Conservation (phyloP, 2,888 invertebrate species). For the Chromoteleia sp. region DNA sequence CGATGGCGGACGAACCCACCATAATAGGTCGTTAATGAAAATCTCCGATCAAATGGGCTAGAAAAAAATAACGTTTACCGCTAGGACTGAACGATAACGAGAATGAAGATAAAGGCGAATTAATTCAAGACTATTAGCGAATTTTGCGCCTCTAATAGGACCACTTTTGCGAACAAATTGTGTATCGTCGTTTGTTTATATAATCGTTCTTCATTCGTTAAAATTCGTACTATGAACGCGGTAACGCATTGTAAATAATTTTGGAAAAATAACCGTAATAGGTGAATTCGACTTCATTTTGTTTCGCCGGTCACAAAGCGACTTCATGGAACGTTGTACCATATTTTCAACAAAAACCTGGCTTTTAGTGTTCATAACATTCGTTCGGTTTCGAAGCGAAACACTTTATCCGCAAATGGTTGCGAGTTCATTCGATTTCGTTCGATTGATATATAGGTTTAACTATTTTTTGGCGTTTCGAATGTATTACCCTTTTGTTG, state of each 20-base stretch:
- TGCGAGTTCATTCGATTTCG: background rate
- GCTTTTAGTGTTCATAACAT: background rate
- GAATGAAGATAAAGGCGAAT: slow-evolving; percentile 5
- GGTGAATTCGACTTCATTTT: background rate
- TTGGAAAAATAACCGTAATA: background rate
- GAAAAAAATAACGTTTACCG: slow-evolving; percentile 32
- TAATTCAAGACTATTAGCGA: slow-evolving; percentile 30
- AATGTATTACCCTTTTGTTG: background rate
- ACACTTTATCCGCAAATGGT: background rate
- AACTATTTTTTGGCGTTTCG: background rate
- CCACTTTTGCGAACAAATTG: slow-evolving; percentile 5
- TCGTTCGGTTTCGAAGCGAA: background rate
- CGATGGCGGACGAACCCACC: slow-evolving; percentile 94
- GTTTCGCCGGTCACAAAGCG: background rate
- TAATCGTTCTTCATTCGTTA: slow-evolving; percentile 1
- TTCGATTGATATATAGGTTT: background rate
- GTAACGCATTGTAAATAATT: slow-evolving; percentile 22
- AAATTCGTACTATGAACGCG: background rate
- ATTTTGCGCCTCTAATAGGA: slow-evolving; percentile 10
- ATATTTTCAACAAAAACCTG: background rate
- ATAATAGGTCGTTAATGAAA: slow-evolving; percentile 86
- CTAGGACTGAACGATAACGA: slow-evolving; percentile 13
- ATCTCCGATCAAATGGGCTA: slow-evolving; percentile 44
- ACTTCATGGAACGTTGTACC: background rate
- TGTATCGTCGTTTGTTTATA: slow-evolving; percentile 1